phyloP scores from a whole-genome alignment of 2,113 vertebrate genomes.

The Psilopsiagon aurifrons region DNA sequence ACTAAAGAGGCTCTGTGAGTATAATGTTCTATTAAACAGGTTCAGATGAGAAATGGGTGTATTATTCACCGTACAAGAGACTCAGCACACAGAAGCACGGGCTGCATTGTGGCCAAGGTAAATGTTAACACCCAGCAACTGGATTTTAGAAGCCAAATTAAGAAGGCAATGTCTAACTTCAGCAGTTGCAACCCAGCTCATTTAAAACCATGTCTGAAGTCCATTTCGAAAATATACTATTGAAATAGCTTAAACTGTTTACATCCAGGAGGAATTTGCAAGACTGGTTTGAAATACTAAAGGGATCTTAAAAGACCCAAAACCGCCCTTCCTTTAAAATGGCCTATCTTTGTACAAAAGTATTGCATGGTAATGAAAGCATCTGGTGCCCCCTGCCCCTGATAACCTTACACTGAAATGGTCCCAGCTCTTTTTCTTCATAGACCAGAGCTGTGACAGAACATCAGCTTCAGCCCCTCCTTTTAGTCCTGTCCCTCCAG shows the following conservation, averaged over 20 bases:
- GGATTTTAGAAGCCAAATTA: neutral
- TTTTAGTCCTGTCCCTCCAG: neutral
- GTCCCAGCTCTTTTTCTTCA: neutral
- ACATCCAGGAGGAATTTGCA: neutral
- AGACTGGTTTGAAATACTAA: neutral
- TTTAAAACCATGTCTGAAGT: neutral
- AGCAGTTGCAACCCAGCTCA: neutral
- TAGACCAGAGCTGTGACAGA: neutral
- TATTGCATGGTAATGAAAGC: fast-evolving
- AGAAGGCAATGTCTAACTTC: neutral
- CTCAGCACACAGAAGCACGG: neutral
- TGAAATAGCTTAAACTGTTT: neutral
- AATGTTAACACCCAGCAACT: neutral
- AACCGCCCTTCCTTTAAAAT: neutral
- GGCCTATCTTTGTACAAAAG: neutral
- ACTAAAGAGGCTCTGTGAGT: neutral
- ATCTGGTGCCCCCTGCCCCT: no score
- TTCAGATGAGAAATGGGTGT: neutral
- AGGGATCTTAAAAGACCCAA: neutral
- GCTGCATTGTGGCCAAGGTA: neutral
- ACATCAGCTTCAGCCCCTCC: neutral
- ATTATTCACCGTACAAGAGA: neutral
- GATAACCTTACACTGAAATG: neutral
- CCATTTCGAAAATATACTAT: neutral
- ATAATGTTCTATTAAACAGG: neutral